Percentiles rank a stretch among this genome's conserved stretches.
phyloP scores from a whole-genome alignment of 2,888 invertebrate genomes.

The Agrotis exclamationis region DNA sequence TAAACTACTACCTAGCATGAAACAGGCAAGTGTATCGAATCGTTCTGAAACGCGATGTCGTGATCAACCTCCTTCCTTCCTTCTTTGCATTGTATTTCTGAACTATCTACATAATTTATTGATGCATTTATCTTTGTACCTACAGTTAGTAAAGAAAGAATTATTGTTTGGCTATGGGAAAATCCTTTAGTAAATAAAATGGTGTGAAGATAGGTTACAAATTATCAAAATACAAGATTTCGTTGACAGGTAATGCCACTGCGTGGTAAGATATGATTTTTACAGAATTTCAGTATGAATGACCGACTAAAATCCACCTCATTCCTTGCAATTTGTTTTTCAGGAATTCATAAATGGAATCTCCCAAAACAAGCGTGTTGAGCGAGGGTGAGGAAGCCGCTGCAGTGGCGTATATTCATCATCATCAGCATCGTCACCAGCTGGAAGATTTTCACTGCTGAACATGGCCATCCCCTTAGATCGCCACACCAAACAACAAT shows the following conservation, averaged over 20 bases:
- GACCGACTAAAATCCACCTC: too few relatives aligned
- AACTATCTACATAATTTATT: conserved; percentile 51
- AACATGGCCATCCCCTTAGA: too few relatives aligned
- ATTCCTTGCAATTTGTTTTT: too few relatives aligned
- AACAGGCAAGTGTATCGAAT: conserved; percentile 37
- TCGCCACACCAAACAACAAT: too few relatives aligned
- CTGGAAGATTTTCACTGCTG: too few relatives aligned
- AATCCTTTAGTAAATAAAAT: not conserved
- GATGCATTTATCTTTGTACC: conserved; percentile 38
- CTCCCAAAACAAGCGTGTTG: too few relatives aligned
- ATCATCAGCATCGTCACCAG: too few relatives aligned
- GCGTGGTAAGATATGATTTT: not conserved
- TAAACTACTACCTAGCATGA: conserved; percentile 23
- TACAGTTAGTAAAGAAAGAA: not conserved
- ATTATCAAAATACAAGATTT: conserved; percentile 12
- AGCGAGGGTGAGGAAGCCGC: too few relatives aligned
- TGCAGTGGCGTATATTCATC: too few relatives aligned
- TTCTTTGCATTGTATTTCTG: conserved; percentile 11
- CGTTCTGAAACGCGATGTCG: conserved; percentile 54
- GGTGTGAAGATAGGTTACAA: not conserved
- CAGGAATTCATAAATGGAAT: too few relatives aligned
- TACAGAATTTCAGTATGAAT: not conserved
- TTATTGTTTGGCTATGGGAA: not conserved
- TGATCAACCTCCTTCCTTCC: conserved; percentile 50
- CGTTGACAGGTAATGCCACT: not conserved